Evolutionary conservation across 64 coral and sea anemone species (phyloP), one percentile per base, ranked within the genome.

Genomic region (Cladopsammia gracilis): DNA sequence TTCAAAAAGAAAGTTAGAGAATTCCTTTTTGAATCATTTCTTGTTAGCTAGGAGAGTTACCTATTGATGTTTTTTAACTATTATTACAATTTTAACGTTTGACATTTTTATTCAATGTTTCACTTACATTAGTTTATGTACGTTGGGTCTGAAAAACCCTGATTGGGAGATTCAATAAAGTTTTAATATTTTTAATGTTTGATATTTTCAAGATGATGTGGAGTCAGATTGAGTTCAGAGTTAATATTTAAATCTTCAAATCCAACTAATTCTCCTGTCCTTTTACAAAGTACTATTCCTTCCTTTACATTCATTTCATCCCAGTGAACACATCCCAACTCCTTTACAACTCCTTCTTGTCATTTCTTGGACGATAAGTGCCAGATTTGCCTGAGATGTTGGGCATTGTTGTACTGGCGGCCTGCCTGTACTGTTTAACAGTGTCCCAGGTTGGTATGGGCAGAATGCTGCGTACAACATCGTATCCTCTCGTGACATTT

Each of bases 401-500:
- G 91, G 19, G 1, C 53, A n/a, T 18, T 53, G 90, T 67, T 13
- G 73, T 69, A 77, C 70, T 62, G 26, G 56, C 48, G 12, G 91
- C 50, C 25, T 86, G 60, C 47, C 73, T 77, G 20, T 87, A 93
- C 16, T 87, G 73, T 71, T 87, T 93, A 1, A 79, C 68, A 6
- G 91, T 93, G 22, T 93, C 24, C 83, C 83, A 87, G 4, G 73
- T 66, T 14, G 83, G 83, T 25, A 93, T 79, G 8, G 74, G 91
- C 4, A 93, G 47, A 47, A 80, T 93, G 26, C 44, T 70, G 13
- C 83, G 43, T n/a, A 87, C 18, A 14, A 6, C 68, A 16, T 93
- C 91, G 61, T 93, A 93, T n/a, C 91, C 91, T 80, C 60, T 93
- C 75, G 20, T 45, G 56, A 10, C 91, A 93, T 5, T 93, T 93